phyloP scores from a whole-genome alignment of 2,113 vertebrate genomes.

The human region GRCh38 chr3:85025501-85026000 shows the following conservation, averaged over 20 bases:
- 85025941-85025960: neutral
- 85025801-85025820: constrained; percentile 2
- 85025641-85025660: neutral
- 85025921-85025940: neutral
- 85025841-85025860: neutral
- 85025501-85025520: neutral
- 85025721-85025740: neutral
- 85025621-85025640: neutral
- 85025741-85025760: neutral
- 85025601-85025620: neutral
- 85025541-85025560: neutral
- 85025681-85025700: neutral
- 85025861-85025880: neutral
- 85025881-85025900: neutral
- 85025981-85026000: neutral
- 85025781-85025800: neutral
- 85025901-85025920: neutral
- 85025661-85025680: neutral
- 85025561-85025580: neutral
- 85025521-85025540: neutral
- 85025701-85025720: neutral
- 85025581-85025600: neutral
- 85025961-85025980: neutral
- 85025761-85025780: neutral
- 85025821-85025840: neutral